Conservation (phyloP, 92 coral and sea anemone species). For the Parazoanthus darwini region DNA sequence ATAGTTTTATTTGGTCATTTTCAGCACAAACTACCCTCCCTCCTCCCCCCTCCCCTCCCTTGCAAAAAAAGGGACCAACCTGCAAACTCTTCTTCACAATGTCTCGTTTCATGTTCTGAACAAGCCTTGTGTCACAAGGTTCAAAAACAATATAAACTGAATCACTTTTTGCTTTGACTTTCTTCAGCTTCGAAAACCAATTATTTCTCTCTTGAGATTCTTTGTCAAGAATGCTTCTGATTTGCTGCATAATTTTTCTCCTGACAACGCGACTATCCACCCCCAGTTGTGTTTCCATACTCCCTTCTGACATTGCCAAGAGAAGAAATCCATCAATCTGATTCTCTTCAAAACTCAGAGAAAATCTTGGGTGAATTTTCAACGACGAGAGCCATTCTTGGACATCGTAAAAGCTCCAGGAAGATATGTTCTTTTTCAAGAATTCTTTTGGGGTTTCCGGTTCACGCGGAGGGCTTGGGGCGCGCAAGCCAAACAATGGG, state of each 20-base stretch:
- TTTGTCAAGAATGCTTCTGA: slow-evolving; percentile 69
- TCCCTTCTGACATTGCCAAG: slow-evolving; percentile 66
- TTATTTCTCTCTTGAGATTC: slow-evolving; percentile 61
- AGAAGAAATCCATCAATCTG: slow-evolving; percentile 87
- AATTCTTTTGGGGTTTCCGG: slow-evolving; percentile 56
- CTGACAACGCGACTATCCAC: slow-evolving; percentile 88
- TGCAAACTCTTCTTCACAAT: slow-evolving; percentile 65
- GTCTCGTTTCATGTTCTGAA: slow-evolving; percentile 64
- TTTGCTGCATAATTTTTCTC: slow-evolving; percentile 70
- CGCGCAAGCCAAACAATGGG: slow-evolving; percentile 73
- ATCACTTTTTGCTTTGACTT: slow-evolving; percentile 67
- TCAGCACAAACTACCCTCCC: not conserved
- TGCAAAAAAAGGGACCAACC: slow-evolving; percentile 48
- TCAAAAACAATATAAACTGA: slow-evolving; percentile 83
- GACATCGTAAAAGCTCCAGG: slow-evolving; percentile 82
- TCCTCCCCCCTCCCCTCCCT: not conserved
- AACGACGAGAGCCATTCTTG: slow-evolving; percentile 84
- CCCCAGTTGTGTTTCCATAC: slow-evolving; percentile 70
- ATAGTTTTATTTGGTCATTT: too few species aligned
- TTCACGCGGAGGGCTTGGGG: slow-evolving; percentile 67
- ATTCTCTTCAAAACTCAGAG: slow-evolving; percentile 88
- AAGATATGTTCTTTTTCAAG: slow-evolving; percentile 55
- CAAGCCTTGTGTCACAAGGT: slow-evolving; percentile 74
- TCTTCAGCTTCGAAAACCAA: slow-evolving; percentile 76
- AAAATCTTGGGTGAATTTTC: slow-evolving; percentile 84